Percentiles rank a stretch among this genome's conserved stretches.
Conservation (phyloP, 2,113 vertebrate species). For the Pelecanoides urinatrix region DNA sequence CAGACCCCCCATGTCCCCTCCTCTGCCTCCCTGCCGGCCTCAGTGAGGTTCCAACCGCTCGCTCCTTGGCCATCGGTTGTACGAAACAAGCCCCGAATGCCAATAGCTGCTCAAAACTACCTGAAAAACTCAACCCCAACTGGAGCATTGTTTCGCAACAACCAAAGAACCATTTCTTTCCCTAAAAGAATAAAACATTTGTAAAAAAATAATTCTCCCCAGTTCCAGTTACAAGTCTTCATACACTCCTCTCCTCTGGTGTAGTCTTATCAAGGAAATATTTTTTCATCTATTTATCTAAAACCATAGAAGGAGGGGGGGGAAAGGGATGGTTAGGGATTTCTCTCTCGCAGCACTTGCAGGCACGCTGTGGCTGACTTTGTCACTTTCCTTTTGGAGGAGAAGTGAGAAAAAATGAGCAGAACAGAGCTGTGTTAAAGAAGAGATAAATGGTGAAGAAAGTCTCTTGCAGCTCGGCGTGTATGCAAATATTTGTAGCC, state of each 20-base stretch:
- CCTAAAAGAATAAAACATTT: neutral
- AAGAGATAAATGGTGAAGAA: neutral
- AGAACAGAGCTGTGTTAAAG: neutral
- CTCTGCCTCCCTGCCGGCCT: neutral
- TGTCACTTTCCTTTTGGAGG: neutral
- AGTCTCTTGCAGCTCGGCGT: neutral
- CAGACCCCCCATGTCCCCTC: neutral
- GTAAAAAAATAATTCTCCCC: neutral
- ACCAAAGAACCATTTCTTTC: neutral
- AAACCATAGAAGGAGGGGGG: neutral
- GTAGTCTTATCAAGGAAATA: neutral
- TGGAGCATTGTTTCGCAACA: neutral
- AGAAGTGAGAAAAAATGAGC: neutral
- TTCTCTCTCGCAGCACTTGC: neutral
- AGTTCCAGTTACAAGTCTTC: neutral
- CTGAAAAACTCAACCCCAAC: neutral
- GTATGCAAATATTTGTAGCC: conserved; percentile 5
- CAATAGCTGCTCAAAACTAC: neutral
- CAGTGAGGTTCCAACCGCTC: rapidly evolving
- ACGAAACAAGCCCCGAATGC: neutral
- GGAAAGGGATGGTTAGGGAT: neutral
- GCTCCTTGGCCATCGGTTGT: neutral
- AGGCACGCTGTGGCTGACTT: neutral
- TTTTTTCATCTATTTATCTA: neutral
- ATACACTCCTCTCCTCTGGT: neutral